Conservation (phyloP, 1,140 invertebrate species). For the Drosophila mayri region DNA sequence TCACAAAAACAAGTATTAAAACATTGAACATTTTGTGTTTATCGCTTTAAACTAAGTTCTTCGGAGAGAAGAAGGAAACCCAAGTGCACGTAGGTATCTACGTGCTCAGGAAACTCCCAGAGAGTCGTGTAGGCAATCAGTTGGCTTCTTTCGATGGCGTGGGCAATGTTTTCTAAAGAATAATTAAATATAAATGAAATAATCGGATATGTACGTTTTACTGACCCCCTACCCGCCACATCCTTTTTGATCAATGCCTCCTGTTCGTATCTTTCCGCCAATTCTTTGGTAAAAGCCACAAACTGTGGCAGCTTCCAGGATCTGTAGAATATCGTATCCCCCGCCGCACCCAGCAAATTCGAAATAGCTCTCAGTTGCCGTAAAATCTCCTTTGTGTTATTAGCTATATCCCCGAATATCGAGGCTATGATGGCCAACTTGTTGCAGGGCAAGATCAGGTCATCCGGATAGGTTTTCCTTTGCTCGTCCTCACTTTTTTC, state of each 20-base stretch:
- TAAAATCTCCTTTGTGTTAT: conserved; percentile 54
- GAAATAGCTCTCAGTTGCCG: conserved; percentile 55
- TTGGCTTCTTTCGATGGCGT: conserved; percentile 52
- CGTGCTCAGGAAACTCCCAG: conserved; percentile 76
- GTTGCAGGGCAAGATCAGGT: conserved; percentile 52
- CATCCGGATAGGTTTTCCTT: conserved; percentile 50
- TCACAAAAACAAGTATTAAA: conserved; percentile 6
- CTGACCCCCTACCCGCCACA: conserved; percentile 56
- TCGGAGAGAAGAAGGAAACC: conserved; percentile 64
- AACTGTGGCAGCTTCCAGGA: conserved; percentile 70
- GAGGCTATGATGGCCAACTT: conserved; percentile 71
- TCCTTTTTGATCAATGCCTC: conserved; percentile 59
- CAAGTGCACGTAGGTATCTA: conserved; percentile 60
- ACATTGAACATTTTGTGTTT: not conserved
- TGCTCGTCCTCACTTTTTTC: conserved; percentile 27
- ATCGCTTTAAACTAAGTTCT: conserved; percentile 43
- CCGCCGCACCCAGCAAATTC: conserved; percentile 42
- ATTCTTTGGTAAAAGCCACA: conserved; percentile 57
- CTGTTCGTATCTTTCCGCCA: conserved; percentile 57
- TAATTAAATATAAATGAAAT: too few species aligned
- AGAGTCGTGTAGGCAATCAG: conserved; percentile 60
- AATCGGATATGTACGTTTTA: not conserved
- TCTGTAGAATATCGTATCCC: conserved; percentile 59
- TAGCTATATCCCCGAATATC: conserved; percentile 72
- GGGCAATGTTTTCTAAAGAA: conserved; percentile 65